Conservation (phyloP, 2,888 invertebrate genomes). For the Dasysyrphus tricinctus region DNA sequence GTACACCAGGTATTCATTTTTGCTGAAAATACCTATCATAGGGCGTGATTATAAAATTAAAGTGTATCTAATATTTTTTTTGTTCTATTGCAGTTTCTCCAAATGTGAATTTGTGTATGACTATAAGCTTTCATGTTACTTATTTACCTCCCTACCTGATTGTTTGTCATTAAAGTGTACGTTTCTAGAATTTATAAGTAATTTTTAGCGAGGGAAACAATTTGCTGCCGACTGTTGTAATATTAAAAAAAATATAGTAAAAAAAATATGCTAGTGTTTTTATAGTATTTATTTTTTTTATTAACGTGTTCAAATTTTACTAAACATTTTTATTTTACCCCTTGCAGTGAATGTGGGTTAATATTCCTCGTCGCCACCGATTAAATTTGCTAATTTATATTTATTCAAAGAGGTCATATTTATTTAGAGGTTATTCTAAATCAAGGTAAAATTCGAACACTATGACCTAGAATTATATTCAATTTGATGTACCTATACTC, state of each 20-base stretch:
- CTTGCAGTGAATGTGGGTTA: too few relatives aligned
- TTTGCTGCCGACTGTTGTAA: not conserved
- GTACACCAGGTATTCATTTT: conserved; percentile 79
- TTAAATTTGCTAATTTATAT: too few relatives aligned
- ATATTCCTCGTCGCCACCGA: too few relatives aligned
- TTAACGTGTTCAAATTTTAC: not conserved
- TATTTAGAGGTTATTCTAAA: too few relatives aligned
- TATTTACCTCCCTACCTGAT: conserved; percentile 83
- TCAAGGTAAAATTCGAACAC: too few relatives aligned
- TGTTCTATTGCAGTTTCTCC: conserved; percentile 79
- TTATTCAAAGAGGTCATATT: too few relatives aligned
- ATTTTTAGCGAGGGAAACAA: conserved; percentile 33
- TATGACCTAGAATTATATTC: too few relatives aligned
- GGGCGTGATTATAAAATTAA: not conserved
- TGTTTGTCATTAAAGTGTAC: conserved; percentile 82
- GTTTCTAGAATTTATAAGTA: conserved; percentile 80
- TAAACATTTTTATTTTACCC: too few relatives aligned
- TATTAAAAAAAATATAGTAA: not conserved
- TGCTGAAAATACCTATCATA: not conserved
- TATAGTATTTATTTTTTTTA: not conserved
- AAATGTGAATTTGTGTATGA: conserved; percentile 83
- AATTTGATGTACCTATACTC: too few relatives aligned
- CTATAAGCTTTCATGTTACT: conserved; percentile 82
- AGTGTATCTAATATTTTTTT: not conserved
- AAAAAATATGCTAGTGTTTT: not conserved